These are phyloP conservation scores for Cossypha niveicapilla DNA, from an alignment of 2,797 vertebrate species.

Conservation along the genomic window DNA sequence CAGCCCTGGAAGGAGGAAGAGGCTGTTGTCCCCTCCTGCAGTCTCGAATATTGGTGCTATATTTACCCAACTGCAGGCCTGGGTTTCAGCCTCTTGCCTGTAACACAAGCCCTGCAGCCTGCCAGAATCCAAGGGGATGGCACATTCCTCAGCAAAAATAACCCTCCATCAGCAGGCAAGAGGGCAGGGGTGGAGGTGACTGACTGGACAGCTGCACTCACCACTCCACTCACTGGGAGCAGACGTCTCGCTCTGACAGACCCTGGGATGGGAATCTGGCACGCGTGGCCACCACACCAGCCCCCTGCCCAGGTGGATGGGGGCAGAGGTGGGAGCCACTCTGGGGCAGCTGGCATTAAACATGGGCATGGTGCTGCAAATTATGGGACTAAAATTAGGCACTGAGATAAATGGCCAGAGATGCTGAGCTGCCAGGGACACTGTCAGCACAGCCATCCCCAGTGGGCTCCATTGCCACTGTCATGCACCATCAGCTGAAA, in stretches of 20 bases:
- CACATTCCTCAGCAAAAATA: slow-evolving; percentile 83
- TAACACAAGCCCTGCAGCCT: slow-evolving; percentile 73
- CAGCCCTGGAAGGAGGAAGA: neutral
- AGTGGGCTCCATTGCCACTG: neutral
- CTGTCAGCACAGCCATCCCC: neutral
- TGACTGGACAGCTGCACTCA: slow-evolving; percentile 77
- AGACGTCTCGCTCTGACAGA: fast-evolving
- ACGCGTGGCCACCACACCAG: fast-evolving
- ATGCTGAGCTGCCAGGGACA: neutral
- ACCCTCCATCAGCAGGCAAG: slow-evolving; percentile 59
- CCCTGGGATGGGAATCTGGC: neutral
- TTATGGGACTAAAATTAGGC: slow-evolving; percentile 9
- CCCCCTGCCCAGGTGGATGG: neutral
- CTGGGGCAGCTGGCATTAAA: neutral
- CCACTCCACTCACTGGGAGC: fast-evolving
- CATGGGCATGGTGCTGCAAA: fast-evolving
- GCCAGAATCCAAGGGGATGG: slow-evolving; percentile 75
- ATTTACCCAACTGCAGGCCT: slow-evolving; percentile 32
- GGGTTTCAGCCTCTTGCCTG: slow-evolving; percentile 30
- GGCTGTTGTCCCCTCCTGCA: fast-evolving
- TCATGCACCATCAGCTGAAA: neutral
- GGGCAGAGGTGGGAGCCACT: neutral
- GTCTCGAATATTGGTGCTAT: neutral
- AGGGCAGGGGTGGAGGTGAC: slow-evolving; percentile 65
- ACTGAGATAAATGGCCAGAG: neutral